Evolutionary conservation across 2,113 vertebrate genomes (phyloP).

Genomic region (Ascaphus truei): DNA sequence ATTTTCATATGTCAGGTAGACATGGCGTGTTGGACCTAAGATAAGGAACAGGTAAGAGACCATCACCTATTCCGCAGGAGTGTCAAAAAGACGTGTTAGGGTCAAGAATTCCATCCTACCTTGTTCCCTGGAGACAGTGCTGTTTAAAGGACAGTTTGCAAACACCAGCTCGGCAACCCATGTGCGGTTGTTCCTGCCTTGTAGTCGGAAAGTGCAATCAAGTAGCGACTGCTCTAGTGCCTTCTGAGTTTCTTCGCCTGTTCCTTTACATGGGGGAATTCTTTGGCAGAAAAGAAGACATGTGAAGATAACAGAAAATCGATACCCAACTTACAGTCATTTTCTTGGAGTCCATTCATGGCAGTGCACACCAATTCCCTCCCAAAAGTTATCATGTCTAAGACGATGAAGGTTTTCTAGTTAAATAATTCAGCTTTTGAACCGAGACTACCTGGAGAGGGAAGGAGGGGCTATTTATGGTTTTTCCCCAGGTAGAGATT

Average conservation of each 20-base stretch:
- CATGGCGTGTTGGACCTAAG: slow-evolving; percentile 84
- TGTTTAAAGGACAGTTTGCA: slow-evolving; percentile 91
- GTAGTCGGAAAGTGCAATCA: slow-evolving; percentile 94
- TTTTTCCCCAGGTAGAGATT: too few relatives aligned
- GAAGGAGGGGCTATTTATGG: too few relatives aligned
- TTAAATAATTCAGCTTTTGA: too few relatives aligned
- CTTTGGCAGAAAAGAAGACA: slow-evolving; percentile 54
- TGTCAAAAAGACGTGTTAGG: slow-evolving; percentile 9
- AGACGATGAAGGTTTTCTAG: too few relatives aligned
- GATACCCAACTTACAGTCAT: too few relatives aligned
- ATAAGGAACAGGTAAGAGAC: neutral
- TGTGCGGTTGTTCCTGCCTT: slow-evolving; percentile 96
- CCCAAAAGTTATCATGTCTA: too few relatives aligned
- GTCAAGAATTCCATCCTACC: slow-evolving; percentile 55
- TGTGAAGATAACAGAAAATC: too few relatives aligned
- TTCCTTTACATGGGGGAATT: slow-evolving; percentile 89
- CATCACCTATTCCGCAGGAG: slow-evolving; percentile 16
- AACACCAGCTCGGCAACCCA: slow-evolving; percentile 96
- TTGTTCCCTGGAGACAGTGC: slow-evolving; percentile 91
- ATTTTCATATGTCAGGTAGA: slow-evolving; percentile 95
- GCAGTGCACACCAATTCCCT: too few relatives aligned
- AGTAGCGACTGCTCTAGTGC: slow-evolving; percentile 86
- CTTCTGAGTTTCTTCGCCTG: slow-evolving; percentile 86
- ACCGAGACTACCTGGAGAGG: too few relatives aligned
- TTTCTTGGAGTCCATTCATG: too few relatives aligned